A percentile compares a stretch with the other conserved stretches of the same genome.
These are phyloP conservation scores for Cyanistes caeruleus DNA, from an alignment of 2,113 vertebrate species.

Conservation along the genomic window DNA sequence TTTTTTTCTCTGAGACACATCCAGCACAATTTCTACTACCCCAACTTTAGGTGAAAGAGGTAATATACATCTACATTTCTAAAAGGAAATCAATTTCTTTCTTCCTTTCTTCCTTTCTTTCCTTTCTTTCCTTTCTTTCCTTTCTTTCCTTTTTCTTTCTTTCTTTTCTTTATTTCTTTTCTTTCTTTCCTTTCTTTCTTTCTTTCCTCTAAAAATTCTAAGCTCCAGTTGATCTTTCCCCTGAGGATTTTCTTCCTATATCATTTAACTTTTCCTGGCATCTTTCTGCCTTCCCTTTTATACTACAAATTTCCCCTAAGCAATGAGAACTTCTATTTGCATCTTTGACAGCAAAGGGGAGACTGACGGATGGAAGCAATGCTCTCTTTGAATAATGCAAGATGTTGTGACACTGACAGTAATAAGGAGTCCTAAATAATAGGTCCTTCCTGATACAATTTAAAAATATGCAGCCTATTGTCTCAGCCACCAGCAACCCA, in stretches of 20 bases:
- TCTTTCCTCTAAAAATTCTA: not conserved
- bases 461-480: conserved; percentile 71
- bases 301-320: conserved; percentile 63
- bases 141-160: not conserved
- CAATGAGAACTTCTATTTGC: conserved; percentile 68
- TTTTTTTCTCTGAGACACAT: not conserved
- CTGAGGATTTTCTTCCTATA: conserved; percentile 16
- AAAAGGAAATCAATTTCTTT: not conserved
- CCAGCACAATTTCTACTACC: not conserved
- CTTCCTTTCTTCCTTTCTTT: no score
- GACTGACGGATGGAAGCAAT: conserved; percentile 73
- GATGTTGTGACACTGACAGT: conserved; percentile 74
- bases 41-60: not conserved
- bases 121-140: no score
- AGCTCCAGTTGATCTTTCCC: conserved; percentile 19
- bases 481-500: conserved; percentile 52
- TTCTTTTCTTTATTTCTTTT: not conserved
- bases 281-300: conserved; percentile 39
- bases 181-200: accelerated
- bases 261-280: conserved; percentile 66
- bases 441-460: conserved; percentile 68
- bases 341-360: conserved; percentile 79
- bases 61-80: not conserved
- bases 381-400: conserved; percentile 77
- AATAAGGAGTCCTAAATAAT: conserved; percentile 75